These are phyloP conservation scores for Corythornis madagascariensis DNA, from an alignment of 2,113 vertebrate genomes.

Conservation along the genomic window DNA sequence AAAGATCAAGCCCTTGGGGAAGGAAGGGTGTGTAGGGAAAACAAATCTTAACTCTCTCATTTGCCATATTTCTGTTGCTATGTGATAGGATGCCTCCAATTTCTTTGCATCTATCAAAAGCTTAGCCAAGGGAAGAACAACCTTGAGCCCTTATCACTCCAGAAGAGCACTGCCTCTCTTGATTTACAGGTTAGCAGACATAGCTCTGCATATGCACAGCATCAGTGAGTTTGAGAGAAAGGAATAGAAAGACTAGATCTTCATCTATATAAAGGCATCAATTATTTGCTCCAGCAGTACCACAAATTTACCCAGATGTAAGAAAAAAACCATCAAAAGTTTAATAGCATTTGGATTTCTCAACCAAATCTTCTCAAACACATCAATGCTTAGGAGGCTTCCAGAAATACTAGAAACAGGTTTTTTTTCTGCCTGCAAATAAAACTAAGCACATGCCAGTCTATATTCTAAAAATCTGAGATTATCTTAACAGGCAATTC, in stretches of 20 bases:
- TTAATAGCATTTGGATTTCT: neutral
- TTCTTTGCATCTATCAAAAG: neutral
- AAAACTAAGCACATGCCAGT: neutral
- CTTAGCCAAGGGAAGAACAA: neutral
- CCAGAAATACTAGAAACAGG: neutral
- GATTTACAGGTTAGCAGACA: neutral
- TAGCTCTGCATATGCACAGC: neutral
- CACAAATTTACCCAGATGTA: neutral
- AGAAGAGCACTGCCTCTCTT: neutral
- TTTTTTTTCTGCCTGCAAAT: neutral
- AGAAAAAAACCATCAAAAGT: neutral
- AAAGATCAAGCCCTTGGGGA: neutral
- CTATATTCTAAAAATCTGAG: neutral
- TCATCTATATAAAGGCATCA: neutral
- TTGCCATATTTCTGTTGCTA: neutral
- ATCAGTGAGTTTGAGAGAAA: neutral
- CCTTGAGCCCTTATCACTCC: neutral
- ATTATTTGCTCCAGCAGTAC: neutral
- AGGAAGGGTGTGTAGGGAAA: neutral
- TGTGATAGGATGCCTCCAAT: neutral
- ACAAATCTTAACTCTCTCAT: neutral
- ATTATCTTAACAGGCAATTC: neutral
- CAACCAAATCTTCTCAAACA: neutral
- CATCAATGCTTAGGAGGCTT: accelerated
- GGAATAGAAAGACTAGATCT: neutral